Evolutionary conservation across 2,797 vertebrate genomes (phyloP), one percentile per base, ranked within the genome.

Genomic region (Huso huso): DNA sequence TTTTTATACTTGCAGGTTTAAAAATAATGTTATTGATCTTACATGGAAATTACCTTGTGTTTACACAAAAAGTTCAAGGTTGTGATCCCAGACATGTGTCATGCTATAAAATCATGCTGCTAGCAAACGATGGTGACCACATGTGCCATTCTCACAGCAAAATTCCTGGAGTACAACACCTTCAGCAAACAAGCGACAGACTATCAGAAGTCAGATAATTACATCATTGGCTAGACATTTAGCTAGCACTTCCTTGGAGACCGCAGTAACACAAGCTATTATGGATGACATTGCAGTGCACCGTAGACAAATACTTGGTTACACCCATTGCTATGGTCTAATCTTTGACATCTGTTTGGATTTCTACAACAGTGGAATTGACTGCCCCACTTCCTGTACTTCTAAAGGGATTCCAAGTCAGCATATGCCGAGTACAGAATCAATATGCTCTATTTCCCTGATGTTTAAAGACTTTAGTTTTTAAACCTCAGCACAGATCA

Each of bases 171-270:
- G 79, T 73, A 84, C 78, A 74, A 81, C 85, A 84, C 84, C 84
- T 80, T 90, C 68, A 67, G 72, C 81, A 92, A 93, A 92, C 81
- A 90, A 68, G 37, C 37, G 51, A 58, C 59, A 75, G 77, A 83
- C 82, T 83, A 76, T 72, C 68, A 68, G 59, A 75, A 68, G 66
- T 72, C 75, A 67, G 66, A 9, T 61, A 76, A 76, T 69, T 51
- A 0, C 66, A 11, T 78, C 71, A 80, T 49, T 15, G 50, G 71
- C 48, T 48, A 62, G 7, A 48, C 48, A 62, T 37, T 23, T n/a
- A 4, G 61, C 8, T 23, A 62, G 5, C 61, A 23, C 61, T 62
- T 48, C 18, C 61, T 62, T 62, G 48, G 61, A 37, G 11, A 62
- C 61, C 18, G 1, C 37, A 37, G 37, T 37, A 37, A 37, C 37